A percentile compares a stretch with the other conserved stretches of the same genome.
phyloP scores from a whole-genome alignment of 2,113 vertebrate genomes.

The Zosterops pallidus region DNA sequence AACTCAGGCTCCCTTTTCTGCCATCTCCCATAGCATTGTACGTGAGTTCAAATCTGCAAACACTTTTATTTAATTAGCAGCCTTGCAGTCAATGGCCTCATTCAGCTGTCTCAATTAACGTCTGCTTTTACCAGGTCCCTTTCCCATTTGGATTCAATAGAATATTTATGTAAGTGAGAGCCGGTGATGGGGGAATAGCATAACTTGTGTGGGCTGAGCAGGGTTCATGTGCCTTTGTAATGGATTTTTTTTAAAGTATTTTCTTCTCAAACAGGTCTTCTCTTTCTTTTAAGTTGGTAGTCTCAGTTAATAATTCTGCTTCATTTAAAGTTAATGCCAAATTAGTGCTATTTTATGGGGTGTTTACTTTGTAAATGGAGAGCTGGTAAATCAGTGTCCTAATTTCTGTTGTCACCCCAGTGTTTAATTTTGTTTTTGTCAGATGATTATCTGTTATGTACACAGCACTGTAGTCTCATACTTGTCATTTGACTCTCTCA shows the following conservation, averaged over 20 bases:
- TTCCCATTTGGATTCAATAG: slow-evolving; percentile 15
- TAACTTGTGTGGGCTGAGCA: background rate
- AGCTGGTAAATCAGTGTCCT: slow-evolving; percentile 31
- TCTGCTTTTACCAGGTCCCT: background rate
- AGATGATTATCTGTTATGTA: slow-evolving; percentile 27
- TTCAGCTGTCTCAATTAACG: background rate
- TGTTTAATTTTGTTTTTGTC: background rate
- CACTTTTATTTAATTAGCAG: slow-evolving; percentile 26
- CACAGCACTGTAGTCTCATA: background rate
- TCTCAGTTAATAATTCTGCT: background rate
- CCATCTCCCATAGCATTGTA: background rate
- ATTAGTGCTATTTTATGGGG: slow-evolving; percentile 7
- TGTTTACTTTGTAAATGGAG: slow-evolving; percentile 33
- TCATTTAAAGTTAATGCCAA: slow-evolving; percentile 4
- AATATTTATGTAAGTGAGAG: slow-evolving; percentile 15
- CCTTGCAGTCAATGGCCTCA: background rate
- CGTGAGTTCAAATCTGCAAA: slow-evolving; percentile 4
- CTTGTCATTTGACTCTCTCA: background rate
- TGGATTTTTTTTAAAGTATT: background rate
- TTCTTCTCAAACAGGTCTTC: background rate
- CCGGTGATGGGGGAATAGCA: background rate
- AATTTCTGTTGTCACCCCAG: slow-evolving; percentile 5
- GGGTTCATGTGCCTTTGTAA: background rate
- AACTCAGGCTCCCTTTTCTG: background rate
- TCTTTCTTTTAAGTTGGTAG: background rate